Base-by-base conservation (phyloP, 2,888 invertebrate species). In the Heteropelma amictum region DNA sequence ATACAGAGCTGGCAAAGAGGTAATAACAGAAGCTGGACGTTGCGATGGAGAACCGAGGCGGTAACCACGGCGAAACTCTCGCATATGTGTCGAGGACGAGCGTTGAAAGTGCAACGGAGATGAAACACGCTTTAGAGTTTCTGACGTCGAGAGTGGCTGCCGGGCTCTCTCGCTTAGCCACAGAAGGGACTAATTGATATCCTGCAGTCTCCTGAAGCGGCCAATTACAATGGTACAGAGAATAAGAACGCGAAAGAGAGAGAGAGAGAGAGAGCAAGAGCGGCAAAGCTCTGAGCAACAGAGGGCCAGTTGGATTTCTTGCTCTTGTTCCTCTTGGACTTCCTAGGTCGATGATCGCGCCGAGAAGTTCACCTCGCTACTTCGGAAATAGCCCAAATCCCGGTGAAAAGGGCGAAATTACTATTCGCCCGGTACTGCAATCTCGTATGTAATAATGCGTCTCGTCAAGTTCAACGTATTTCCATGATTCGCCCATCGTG, bases 111-210 rank as follows among this genome's bases (percentile, higher is more conserved):
- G 58, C 17, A 23, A 65, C 30, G 10, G 60, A 54, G 58, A 51
- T 23, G 40, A 71, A 75, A 60, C 60, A 61, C 61, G 65, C 60
- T 70, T 19, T 17, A 38, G 65, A 70, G 70, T 70, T 74, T 65
- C 64, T 35, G 47, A 70, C 70, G 60, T 60, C 28, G 45, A 30
- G 64, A 60, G 64, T 45, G 42, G 45, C 60, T 54, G 28, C 45
- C 42, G 33, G 21, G 33, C 63, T 65, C 74, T 70, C 65, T 60
- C 38, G 58, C 70, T 75, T 65, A 60, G 74, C 65, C 71, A 54
- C 75, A 67, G 75, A 75, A 75, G 71, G 56, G 60, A 70, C 74
- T 74, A 74, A 74, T 74, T 74, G 70, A 74, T 74, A 74, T 74
- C 74, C 74, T 60, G 70, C 40, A 70, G 65, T 71, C 75, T 71